phyloP scores from a whole-genome alignment of 2,113 vertebrate genomes.

The Mormoops blainvillei region DNA sequence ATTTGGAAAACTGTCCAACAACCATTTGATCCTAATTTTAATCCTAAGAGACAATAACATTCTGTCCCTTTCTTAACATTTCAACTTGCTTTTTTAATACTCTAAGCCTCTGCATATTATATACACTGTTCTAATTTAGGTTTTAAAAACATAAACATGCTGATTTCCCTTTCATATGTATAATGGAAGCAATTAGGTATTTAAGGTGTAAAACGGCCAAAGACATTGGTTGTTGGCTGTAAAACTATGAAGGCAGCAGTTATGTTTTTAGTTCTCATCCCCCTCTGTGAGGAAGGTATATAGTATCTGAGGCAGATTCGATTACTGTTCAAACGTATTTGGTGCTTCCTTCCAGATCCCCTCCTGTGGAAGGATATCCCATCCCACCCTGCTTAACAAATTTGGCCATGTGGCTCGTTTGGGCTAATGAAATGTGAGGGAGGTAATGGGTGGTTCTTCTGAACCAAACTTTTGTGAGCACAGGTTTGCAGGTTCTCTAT shows the following conservation, averaged over 20 bases:
- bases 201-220: not conserved
- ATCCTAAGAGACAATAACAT: not conserved
- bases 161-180: not conserved
- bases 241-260: not conserved
- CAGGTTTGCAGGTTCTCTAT: not conserved
- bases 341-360: not conserved
- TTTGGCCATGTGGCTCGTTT: not conserved
- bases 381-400: not conserved
- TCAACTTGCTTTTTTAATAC: not conserved
- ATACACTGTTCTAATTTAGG: not conserved
- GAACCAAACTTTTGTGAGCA: not conserved
- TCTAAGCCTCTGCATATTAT: not conserved
- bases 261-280: not conserved
- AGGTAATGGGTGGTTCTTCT: not conserved
- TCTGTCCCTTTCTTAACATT: not conserved
- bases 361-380: not conserved
- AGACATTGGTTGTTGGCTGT: not conserved
- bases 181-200: not conserved
- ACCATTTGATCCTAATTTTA: not conserved
- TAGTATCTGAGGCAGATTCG: not conserved
- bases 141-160: not conserved
- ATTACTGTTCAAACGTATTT: not conserved
- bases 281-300: not conserved
- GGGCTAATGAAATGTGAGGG: not conserved
- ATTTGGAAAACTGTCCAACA: not conserved